Base-by-base conservation (phyloP, 2,888 invertebrate genomes). In the Panorpa germanica region DNA sequence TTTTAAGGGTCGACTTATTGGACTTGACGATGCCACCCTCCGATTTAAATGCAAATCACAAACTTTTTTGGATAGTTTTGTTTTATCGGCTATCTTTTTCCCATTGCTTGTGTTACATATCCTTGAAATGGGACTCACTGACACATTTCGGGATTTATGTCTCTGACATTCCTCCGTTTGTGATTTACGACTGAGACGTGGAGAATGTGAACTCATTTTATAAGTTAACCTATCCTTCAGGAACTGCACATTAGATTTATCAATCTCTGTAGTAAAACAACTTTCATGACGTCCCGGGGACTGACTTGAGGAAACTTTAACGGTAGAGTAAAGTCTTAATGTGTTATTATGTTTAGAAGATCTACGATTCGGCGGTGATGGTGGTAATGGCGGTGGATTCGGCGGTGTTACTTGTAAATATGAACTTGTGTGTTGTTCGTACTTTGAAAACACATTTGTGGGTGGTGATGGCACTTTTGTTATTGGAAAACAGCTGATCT, bases 261-360 rank as follows among this genome's bases (percentile, higher is more conserved):
- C 48, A 10, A n/a, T 34, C 12, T 10, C 9, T 13, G 10, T 11
- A n/a, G 16, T n/a, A 48, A 24, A 27, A 26, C 35, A 26, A 12
- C 16, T 22, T 25, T 29, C 10, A 16, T 25, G 21, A 28, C 31
- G 25, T 25, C 25, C 12, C 29, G 29, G 19, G 25, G 7, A n/a
- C 22, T 23, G n/a, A 14, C n/a, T 7, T 15, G 39, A 37, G 2
- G 57, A 53, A 7, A 55, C 47, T 27, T 61, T 57, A 45, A 59
- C 56, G 3, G 59, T 61, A 2, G 70, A 64, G 24, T 73, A 66
- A 26, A 76, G 49, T 44, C 65, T 62, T 7, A 80, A 53, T 3
- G 77, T 74, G 33, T 66, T 65, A 43, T 70, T 80, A 40, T 70
- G 68, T 42, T 66, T 68, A 0, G 82, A 82, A 1, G 82, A 82